phyloP scores from a whole-genome alignment of 2,113 vertebrate genomes.

The Boulengeromyrus knoepffleri region DNA sequence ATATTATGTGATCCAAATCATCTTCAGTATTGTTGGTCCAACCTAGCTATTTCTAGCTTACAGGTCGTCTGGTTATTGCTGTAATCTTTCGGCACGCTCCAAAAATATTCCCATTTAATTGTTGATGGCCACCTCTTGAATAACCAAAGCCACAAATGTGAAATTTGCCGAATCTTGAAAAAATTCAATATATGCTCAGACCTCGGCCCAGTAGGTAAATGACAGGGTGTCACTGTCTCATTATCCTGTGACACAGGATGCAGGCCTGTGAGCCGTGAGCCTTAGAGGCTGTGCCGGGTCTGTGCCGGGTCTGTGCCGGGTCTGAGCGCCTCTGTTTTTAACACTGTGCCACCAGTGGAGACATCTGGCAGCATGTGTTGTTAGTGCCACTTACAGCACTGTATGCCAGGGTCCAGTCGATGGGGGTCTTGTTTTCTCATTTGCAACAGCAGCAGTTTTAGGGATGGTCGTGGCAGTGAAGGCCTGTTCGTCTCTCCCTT shows the following conservation, averaged over 20 bases:
- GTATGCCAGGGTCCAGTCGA: constrained; percentile 46
- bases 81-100: not conserved
- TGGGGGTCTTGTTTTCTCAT: constrained; percentile 35
- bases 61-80: not conserved
- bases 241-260: not conserved
- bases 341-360: not conserved
- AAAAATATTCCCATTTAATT: not conserved
- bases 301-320: not conserved
- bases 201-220: not conserved
- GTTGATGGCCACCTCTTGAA: not conserved
- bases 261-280: not conserved
- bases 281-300: not conserved
- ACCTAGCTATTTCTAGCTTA: not conserved
- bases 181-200: not conserved
- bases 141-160: not conserved
- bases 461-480: not conserved
- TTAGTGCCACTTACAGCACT: constrained; percentile 55
- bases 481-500: constrained; percentile 23
- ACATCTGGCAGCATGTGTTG: not conserved
- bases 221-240: not conserved
- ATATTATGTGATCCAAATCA: not conserved
- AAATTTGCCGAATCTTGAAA: not conserved
- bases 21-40: not conserved
- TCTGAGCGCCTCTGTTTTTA: not conserved
- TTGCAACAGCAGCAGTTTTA: constrained; percentile 17